Evolutionary conservation across 2,113 vertebrate genomes (phyloP).

Genomic region (Gymnorhina tibicen): DNA sequence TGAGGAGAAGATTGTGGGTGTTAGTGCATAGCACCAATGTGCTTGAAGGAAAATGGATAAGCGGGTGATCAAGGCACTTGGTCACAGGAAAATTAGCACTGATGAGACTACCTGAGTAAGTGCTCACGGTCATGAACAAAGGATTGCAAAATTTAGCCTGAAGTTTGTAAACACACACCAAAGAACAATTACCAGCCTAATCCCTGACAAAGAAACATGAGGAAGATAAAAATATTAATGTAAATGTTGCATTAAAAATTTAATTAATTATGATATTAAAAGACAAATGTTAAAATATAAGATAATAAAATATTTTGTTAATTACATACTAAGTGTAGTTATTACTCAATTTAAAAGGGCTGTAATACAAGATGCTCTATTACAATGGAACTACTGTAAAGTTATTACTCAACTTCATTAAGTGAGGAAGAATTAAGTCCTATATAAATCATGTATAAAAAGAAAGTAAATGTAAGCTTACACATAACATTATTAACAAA

Average conservation of each 20-base stretch:
- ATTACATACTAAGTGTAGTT: not conserved
- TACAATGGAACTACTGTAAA: not conserved
- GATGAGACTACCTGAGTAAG: not conserved
- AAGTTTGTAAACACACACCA: conserved; percentile 16
- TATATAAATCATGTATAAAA: not conserved
- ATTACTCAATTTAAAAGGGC: not conserved
- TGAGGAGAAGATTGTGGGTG: not conserved
- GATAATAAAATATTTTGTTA: not conserved
- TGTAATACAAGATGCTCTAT: not conserved
- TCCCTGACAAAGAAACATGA: not conserved
- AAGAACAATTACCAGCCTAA: not conserved
- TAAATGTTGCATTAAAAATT: not conserved
- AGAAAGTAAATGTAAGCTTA: not conserved
- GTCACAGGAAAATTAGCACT: not conserved
- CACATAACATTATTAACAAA: not conserved
- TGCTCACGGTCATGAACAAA: not conserved
- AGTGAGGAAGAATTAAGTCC: not conserved
- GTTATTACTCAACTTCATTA: not conserved
- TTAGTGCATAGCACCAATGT: not conserved
- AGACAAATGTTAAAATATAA: not conserved
- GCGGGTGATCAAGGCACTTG: not conserved
- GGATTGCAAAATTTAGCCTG: conserved; percentile 28
- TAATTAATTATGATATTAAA: not conserved
- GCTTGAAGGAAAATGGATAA: conserved; percentile 25
- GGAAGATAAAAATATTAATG: not conserved